Percentiles rank a stretch among this genome's conserved stretches.
phyloP scores from a whole-genome alignment of 2,888 invertebrate genomes.

The Leucophenga montana region DNA sequence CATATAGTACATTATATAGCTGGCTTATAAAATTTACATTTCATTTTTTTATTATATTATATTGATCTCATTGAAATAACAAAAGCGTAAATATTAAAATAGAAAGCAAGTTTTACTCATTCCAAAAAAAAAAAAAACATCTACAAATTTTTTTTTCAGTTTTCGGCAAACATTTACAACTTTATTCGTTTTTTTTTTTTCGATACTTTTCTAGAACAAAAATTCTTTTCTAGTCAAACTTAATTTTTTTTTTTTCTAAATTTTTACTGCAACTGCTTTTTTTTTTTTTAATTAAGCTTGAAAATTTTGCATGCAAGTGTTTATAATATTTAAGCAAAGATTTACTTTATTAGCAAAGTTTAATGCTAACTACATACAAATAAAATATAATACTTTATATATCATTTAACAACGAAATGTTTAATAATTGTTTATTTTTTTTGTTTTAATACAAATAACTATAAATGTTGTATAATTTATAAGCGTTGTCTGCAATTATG shows the following conservation, averaged over 20 bases:
- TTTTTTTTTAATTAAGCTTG: too few relatives aligned
- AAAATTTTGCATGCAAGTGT: background rate
- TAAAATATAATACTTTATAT: background rate
- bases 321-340: background rate
- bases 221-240: slow-evolving; percentile 5
- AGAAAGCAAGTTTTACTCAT: background rate
- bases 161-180: background rate
- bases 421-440: slow-evolving; percentile 1
- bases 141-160: too few relatives aligned
- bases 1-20: too few relatives aligned
- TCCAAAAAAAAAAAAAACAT: slow-evolving; percentile 4
- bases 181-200: background rate
- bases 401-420: slow-evolving; percentile 2
- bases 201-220: too few relatives aligned
- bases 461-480: too few relatives aligned
- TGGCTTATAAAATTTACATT: background rate
- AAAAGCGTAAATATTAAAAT: background rate
- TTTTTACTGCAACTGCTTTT: background rate
- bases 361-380: background rate
- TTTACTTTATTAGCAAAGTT: background rate
- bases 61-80: slow-evolving; percentile 17
- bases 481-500: too few relatives aligned
- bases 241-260: background rate
- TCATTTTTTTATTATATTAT: background rate
- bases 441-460: background rate